phyloP scores from a whole-genome alignment of 2,797 vertebrate genomes.

The Crax fasciolata region DNA sequence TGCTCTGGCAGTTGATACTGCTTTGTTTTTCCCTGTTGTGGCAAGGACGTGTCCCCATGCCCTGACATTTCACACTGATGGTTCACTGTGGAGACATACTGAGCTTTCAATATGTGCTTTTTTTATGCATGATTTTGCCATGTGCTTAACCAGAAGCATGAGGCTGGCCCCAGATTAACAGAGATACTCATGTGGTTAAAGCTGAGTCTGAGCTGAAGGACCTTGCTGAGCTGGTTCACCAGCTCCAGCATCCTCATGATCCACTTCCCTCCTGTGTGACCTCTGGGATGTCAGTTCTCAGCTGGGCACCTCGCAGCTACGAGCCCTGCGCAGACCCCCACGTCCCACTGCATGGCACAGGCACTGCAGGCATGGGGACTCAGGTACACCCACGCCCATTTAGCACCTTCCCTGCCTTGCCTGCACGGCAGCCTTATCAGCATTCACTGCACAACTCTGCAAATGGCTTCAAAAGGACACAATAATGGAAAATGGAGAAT shows the following conservation, averaged over 20 bases:
- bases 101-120: not conserved
- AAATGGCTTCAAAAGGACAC: not conserved
- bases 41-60: accelerated
- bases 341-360: accelerated
- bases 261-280: not conserved
- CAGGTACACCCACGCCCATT: accelerated
- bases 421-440: accelerated
- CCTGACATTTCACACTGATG: not conserved
- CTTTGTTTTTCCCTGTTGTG: not conserved
- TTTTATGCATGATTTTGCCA: not conserved
- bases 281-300: accelerated
- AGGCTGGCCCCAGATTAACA: not conserved
- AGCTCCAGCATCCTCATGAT: not conserved
- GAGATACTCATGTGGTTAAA: not conserved
- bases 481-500: not conserved
- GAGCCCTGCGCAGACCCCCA: accelerated
- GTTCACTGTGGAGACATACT: not conserved
- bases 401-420: not conserved
- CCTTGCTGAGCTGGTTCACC: not conserved
- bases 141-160: not conserved
- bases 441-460: not conserved
- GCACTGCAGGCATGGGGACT: not conserved
- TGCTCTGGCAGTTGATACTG: not conserved
- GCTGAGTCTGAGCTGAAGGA: not conserved
- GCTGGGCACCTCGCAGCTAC: not conserved